These are phyloP conservation scores for Nemoura dubitans DNA, from an alignment of 2,888 invertebrate genomes.

Conservation along the genomic window DNA sequence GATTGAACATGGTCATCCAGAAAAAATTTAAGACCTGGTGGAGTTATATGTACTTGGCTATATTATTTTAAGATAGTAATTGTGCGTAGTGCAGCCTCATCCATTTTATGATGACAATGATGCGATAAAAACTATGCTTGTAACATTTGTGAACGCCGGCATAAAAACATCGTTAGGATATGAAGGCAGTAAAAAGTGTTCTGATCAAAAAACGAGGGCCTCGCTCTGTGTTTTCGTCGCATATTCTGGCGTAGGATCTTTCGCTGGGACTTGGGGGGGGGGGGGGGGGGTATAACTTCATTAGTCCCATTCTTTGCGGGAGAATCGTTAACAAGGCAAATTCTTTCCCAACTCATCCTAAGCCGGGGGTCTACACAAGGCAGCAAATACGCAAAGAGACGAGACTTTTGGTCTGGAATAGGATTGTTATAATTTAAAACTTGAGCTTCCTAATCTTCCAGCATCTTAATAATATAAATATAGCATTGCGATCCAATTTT, in stretches of 20 bases:
- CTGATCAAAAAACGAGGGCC: background rate
- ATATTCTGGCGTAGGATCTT: no score
- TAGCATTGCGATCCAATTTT: background rate
- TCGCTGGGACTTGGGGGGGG: no score
- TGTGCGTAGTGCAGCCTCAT: no score
- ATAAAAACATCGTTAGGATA: no score
- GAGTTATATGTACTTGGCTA: no score
- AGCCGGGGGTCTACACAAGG: background rate
- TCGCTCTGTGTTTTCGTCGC: background rate
- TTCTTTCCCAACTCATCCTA: background rate
- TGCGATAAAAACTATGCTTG: no score
- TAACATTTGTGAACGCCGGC: no score
- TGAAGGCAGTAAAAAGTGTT: no score
- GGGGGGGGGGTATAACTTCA: background rate
- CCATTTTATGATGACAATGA: no score
- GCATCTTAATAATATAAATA: background rate
- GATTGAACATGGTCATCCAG: no score
- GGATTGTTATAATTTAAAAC: background rate
- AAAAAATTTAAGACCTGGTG: no score
- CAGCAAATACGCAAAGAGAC: background rate
- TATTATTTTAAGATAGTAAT: no score
- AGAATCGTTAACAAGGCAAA: background rate
- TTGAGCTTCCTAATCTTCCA: background rate
- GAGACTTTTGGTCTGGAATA: background rate
- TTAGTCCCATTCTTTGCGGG: background rate